These are phyloP conservation scores for Schlechtendalia chinensis DNA, from an alignment of 1,140 invertebrate genomes.

Conservation along the genomic window DNA sequence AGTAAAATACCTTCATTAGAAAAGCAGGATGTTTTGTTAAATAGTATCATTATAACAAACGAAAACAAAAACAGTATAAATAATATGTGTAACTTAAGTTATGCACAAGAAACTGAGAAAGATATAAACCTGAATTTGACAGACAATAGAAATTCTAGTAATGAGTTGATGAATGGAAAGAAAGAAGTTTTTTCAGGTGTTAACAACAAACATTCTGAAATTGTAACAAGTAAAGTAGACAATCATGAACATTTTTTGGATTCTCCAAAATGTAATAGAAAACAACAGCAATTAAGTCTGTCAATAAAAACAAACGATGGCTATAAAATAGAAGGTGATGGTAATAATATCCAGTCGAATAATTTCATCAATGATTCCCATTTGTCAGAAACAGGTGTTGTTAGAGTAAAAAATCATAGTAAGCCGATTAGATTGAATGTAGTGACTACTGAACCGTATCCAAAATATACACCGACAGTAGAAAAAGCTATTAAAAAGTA, in stretches of 20 bases:
- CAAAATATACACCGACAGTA: constrained; percentile 42
- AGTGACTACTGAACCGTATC: constrained; percentile 39
- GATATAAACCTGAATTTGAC: neutral
- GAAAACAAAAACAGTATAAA: neutral
- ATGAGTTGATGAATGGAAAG: neutral
- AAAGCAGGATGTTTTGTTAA: neutral
- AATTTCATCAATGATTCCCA: neutral
- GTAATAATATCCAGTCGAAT: neutral
- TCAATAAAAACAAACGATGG: neutral
- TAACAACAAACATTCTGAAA: neutral
- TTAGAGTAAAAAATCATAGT: neutral
- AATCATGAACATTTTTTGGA: neutral
- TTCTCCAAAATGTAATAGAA: neutral
- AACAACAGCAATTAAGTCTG: neutral
- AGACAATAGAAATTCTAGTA: neutral
- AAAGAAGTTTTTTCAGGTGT: neutral
- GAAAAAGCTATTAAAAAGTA: constrained; percentile 47
- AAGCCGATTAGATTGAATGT: constrained; percentile 9
- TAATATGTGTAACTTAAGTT: neutral
- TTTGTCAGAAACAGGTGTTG: neutral
- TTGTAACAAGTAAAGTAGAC: neutral
- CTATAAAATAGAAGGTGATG: neutral
- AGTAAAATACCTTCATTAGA: neutral
- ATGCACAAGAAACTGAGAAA: neutral
- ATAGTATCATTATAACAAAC: neutral